Percentiles rank a stretch among this genome's conserved stretches.
Conservation (phyloP, 2,113 vertebrate species). For the Verasper variegatus region DNA sequence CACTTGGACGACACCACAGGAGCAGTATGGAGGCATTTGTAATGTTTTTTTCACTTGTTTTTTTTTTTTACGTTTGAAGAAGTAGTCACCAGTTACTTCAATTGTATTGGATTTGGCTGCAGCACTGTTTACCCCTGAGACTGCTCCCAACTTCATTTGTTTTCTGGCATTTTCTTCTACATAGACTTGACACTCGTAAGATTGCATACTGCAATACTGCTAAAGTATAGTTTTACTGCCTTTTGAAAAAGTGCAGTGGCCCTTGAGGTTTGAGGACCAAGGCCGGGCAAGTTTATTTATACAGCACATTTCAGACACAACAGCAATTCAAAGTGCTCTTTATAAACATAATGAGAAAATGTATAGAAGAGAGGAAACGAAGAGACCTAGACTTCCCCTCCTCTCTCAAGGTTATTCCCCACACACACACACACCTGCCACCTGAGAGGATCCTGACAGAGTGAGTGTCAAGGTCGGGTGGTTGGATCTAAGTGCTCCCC, state of each 20-base stretch:
- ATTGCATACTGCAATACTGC: neutral
- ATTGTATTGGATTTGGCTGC: no score
- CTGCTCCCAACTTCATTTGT: neutral
- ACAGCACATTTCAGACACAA: no score
- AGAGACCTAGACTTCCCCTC: neutral
- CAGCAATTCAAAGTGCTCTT: no score
- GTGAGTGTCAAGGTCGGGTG: neutral
- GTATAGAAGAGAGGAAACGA: no score
- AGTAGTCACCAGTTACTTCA: no score
- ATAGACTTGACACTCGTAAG: neutral
- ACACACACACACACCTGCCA: no score
- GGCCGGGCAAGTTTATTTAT: conserved; percentile 1
- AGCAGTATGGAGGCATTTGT: no score
- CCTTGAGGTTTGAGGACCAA: conserved; percentile 43
- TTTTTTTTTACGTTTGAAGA: no score
- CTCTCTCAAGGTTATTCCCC: conserved; percentile 36
- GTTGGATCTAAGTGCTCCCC: conserved; percentile 2
- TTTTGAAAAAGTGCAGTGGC: neutral
- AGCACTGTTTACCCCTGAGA: no score
- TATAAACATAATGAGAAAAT: no score
- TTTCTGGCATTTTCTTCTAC: neutral
- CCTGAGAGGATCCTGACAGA: conserved; percentile 10
- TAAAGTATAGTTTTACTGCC: neutral
- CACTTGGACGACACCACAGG: no score
- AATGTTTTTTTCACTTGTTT: no score